phyloP scores from a whole-genome alignment of 2,797 vertebrate species.

The Sebastes iracundus region DNA sequence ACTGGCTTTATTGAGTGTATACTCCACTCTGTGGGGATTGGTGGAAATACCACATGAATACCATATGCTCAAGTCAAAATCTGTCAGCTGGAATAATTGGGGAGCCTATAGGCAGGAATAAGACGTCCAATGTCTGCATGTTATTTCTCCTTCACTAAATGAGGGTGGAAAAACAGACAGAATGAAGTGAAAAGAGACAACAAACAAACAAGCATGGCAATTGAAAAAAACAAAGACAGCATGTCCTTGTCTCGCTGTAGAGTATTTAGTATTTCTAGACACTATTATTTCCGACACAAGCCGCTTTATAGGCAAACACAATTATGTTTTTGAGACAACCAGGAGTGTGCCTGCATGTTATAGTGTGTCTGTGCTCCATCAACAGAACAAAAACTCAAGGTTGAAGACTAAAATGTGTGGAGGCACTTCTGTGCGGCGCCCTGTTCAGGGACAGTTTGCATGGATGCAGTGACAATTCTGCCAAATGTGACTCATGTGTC shows the following conservation, averaged over 20 bases:
- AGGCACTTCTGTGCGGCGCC: background rate
- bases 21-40: background rate
- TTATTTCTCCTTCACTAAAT: background rate
- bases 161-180: background rate
- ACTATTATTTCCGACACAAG: background rate
- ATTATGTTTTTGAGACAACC: background rate
- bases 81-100: background rate
- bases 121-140: background rate
- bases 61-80: background rate
- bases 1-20: background rate
- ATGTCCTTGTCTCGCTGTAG: background rate
- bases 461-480: background rate
- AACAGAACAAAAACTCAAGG: conserved; percentile 11
- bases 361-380: background rate
- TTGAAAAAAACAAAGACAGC: background rate
- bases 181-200: background rate
- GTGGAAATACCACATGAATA: background rate
- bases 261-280: background rate
- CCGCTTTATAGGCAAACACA: background rate
- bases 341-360: background rate
- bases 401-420: conserved; percentile 7
- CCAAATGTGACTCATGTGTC: conserved; percentile 15
- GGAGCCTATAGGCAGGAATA: background rate
- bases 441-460: conserved; percentile 12
- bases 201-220: background rate